Percentiles rank a stretch among this genome's conserved stretches.
These are phyloP conservation scores for Montipora capitata DNA, from an alignment of 92 coral and sea anemone species.

Conservation along the genomic window DNA sequence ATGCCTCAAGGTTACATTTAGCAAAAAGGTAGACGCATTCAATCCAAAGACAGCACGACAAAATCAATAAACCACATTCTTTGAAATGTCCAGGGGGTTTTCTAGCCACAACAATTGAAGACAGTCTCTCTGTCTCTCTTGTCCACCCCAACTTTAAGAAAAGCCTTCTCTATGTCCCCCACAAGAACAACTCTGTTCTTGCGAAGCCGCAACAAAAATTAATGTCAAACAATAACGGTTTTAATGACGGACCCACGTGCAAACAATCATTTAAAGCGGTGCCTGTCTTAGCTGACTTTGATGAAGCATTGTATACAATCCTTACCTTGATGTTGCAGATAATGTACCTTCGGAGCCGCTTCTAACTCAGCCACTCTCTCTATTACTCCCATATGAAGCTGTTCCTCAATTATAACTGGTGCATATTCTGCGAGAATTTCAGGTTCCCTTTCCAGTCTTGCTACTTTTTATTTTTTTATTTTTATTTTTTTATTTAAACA, in stretches of 20 bases:
- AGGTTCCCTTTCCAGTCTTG: too few species aligned
- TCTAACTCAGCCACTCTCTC: too few species aligned
- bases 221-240: conserved; percentile 61
- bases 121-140: conserved; percentile 13
- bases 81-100: conserved; percentile 1
- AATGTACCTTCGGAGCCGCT: too few species aligned
- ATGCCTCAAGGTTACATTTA: too few species aligned
- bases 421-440: conserved; percentile 9
- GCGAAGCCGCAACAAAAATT: conserved; percentile 51
- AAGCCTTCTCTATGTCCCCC: too few species aligned
- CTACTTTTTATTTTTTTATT: too few species aligned
- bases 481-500: too few species aligned
- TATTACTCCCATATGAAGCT: too few species aligned
- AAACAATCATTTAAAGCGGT: conserved; percentile 64
- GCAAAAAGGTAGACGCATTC: too few species aligned
- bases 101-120: background rate
- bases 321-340: conserved; percentile 59
- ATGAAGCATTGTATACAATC: conserved; percentile 50
- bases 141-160: too few species aligned
- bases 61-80: conserved; percentile 16
- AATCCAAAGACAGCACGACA: too few species aligned
- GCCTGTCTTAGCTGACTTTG: conserved; percentile 31
- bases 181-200: conserved; percentile 19
- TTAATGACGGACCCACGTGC: conserved; percentile 66
- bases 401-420: conserved; percentile 27